phyloP scores from a whole-genome alignment of 2,888 invertebrate species.

The Scaeva pyrastri region DNA sequence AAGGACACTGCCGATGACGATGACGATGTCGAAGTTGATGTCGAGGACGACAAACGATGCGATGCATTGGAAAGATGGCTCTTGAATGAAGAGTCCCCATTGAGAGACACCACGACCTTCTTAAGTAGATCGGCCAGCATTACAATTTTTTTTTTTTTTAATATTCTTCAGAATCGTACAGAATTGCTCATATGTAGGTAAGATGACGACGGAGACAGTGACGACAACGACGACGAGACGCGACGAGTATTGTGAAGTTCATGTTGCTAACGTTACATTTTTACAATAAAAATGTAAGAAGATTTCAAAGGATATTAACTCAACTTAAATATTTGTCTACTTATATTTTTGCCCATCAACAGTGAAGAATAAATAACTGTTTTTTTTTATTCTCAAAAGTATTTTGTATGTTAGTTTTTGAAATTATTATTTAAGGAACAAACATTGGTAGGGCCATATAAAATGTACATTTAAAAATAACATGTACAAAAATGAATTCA shows the following conservation, averaged over 20 bases:
- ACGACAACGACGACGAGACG: no score
- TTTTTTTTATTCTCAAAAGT: no score
- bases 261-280: not conserved
- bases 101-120: slow-evolving; percentile 59
- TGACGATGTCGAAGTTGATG: not conserved
- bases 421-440: no score
- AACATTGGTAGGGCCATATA: no score
- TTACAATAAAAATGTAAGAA: slow-evolving; percentile 10
- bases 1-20: no score
- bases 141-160: slow-evolving; percentile 32
- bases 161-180: slow-evolving; percentile 11
- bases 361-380: not conserved
- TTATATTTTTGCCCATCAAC: not conserved
- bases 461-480: no score
- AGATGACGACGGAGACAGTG: no score
- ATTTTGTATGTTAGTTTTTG: no score
- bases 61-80: slow-evolving; percentile 43
- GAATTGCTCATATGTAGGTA: not conserved
- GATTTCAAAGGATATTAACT: slow-evolving; percentile 24
- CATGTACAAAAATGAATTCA: no score
- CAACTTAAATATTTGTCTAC: slow-evolving; percentile 10
- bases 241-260: not conserved
- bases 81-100: slow-evolving; percentile 44
- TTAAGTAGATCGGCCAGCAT: slow-evolving; percentile 48
- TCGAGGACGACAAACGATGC: slow-evolving; percentile 26